Percentiles rank a stretch among this genome's conserved stretches.
phyloP scores from a whole-genome alignment of 2,113 vertebrate species.

The Corythoichthys haematopterus region DNA sequence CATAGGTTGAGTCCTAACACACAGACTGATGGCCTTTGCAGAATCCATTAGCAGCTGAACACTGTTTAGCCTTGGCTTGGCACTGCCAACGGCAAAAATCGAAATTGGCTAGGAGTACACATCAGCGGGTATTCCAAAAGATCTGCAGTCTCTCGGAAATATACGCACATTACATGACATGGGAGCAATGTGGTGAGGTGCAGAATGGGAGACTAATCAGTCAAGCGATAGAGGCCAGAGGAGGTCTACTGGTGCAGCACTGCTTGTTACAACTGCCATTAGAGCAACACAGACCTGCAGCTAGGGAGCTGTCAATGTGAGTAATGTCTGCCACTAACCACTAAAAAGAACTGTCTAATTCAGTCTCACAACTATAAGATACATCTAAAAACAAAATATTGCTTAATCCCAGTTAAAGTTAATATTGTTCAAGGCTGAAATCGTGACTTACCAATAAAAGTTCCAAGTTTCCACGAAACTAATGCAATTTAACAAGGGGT shows the following conservation, averaged over 20 bases:
- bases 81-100: slow-evolving; percentile 32
- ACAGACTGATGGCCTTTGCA: slow-evolving; percentile 19
- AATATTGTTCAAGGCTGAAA: neutral
- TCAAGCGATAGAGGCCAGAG: slow-evolving; percentile 29
- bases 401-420: neutral
- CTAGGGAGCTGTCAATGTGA: slow-evolving; percentile 38
- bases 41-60: slow-evolving; percentile 14
- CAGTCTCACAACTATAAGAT: slow-evolving; percentile 12
- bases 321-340: slow-evolving; percentile 19
- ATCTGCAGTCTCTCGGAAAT: neutral
- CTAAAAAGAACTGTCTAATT: neutral
- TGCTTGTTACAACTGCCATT: slow-evolving; percentile 27
- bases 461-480: slow-evolving; percentile 11
- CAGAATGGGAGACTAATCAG: slow-evolving; percentile 34
- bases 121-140: slow-evolving; percentile 4
- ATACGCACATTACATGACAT: slow-evolving; percentile 8
- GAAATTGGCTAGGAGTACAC: slow-evolving; percentile 15
- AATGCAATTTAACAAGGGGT: neutral
- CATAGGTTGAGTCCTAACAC: slow-evolving; percentile 7
- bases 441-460: neutral
- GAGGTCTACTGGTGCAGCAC: slow-evolving; percentile 6
- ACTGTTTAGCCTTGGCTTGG: slow-evolving; percentile 14
- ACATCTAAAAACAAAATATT: slow-evolving; percentile 17
- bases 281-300: slow-evolving; percentile 18
- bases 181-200: slow-evolving; percentile 22